Evolutionary conservation across 2,113 vertebrate species (phyloP).

Genomic region (Campylomormyrus tamandua): DNA sequence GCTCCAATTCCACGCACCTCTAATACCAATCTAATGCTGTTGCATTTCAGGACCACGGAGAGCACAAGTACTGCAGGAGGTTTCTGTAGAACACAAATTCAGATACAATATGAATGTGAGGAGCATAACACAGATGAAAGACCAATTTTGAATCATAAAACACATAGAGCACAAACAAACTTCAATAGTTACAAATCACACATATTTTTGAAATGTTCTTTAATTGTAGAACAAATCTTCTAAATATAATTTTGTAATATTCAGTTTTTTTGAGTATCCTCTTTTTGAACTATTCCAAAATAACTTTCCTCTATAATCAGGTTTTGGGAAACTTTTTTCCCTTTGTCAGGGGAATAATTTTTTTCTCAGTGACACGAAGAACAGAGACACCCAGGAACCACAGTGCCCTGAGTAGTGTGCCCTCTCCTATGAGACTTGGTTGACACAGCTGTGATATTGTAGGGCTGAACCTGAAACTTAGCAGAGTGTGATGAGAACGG

Average conservation of each 20-base stretch:
- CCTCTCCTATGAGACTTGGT: neutral
- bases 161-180: neutral
- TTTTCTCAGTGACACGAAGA: neutral
- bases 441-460: neutral
- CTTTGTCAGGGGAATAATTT: neutral
- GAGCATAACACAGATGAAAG: neutral
- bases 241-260: neutral
- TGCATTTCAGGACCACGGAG: conserved; percentile 18
- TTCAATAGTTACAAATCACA: neutral
- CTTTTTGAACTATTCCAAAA: neutral
- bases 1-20: conserved; percentile 14
- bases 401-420: neutral
- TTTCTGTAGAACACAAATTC: conserved; percentile 16
- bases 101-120: conserved; percentile 18
- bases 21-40: conserved; percentile 10
- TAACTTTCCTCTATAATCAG: neutral
- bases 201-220: neutral
- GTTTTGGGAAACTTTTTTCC: neutral
- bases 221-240: neutral
- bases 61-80: conserved; percentile 8
- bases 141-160: conserved; percentile 2
- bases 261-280: neutral
- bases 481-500: neutral
- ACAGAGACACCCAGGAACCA: neutral
- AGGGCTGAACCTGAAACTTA: neutral